A percentile compares a stretch with the other conserved stretches of the same genome.
These are phyloP conservation scores for Operophtera brumata DNA, from an alignment of 2,888 invertebrate genomes.

Conservation along the genomic window DNA sequence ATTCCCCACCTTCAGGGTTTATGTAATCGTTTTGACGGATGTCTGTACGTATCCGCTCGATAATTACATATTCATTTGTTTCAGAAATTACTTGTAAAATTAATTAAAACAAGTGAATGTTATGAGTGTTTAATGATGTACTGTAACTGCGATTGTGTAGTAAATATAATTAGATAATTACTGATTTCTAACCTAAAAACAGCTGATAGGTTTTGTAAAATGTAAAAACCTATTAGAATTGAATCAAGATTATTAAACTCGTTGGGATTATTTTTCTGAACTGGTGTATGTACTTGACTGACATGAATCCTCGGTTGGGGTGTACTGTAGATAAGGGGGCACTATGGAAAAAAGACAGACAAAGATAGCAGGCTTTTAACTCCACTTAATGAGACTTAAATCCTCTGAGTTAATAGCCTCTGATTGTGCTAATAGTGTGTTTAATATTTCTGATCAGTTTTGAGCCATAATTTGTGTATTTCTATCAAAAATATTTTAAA, in stretches of 20 bases:
- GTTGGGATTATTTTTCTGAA: too few relatives aligned
- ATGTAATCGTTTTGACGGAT: constrained; percentile 77
- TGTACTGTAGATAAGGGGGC: too few relatives aligned
- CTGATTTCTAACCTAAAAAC: constrained; percentile 25
- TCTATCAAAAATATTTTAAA: background rate
- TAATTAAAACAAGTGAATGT: constrained; percentile 8
- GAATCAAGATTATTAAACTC: too few relatives aligned
- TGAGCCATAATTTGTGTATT: too few relatives aligned
- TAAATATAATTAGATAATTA: background rate
- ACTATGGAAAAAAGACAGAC: too few relatives aligned
- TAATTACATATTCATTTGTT: constrained; percentile 23
- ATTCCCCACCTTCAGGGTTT: constrained; percentile 68
- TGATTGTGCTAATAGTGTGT: too few relatives aligned
- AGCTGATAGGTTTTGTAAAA: constrained; percentile 20
- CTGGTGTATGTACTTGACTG: too few relatives aligned
- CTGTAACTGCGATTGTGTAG: background rate
- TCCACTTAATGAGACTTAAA: too few relatives aligned
- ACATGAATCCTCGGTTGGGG: too few relatives aligned
- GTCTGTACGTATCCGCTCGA: constrained; percentile 24
- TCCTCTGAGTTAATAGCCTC: too few relatives aligned
- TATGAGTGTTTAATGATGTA: background rate
- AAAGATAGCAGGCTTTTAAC: too few relatives aligned
- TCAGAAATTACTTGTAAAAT: constrained; percentile 2
- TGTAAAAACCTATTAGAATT: background rate
- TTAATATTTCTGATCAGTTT: too few relatives aligned